A percentile compares a stretch with the other conserved stretches of the same genome.
These are phyloP conservation scores for Drosophila ezoana DNA, from an alignment of 2,888 invertebrate species.

Conservation along the genomic window DNA sequence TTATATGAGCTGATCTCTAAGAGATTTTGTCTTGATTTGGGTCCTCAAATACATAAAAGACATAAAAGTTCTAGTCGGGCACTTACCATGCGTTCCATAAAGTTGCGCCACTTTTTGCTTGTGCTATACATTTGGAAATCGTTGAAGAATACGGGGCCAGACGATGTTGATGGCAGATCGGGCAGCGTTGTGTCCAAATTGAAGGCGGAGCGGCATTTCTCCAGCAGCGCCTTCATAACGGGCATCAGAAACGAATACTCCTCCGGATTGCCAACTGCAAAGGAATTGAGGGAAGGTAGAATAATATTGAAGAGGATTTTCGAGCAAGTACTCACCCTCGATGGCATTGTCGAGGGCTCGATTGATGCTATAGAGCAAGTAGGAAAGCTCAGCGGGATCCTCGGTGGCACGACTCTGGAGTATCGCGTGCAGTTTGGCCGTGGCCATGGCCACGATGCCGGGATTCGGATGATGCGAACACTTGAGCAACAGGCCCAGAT, in stretches of 20 bases:
- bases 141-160: conserved; percentile 87
- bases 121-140: conserved; percentile 87
- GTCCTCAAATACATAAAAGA: no score
- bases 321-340: conserved; percentile 79
- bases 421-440: conserved; percentile 87
- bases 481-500: conserved; percentile 85
- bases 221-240: conserved; percentile 87
- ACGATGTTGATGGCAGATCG: conserved; percentile 86
- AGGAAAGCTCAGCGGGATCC: conserved; percentile 86
- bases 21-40: no score
- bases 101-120: conserved; percentile 86
- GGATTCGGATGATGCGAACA: conserved; percentile 85
- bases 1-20: background rate
- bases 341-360: conserved; percentile 85
- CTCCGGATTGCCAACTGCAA: conserved; percentile 85
- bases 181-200: conserved; percentile 84
- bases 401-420: conserved; percentile 86
- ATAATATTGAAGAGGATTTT: background rate
- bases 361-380: conserved; percentile 85
- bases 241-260: conserved; percentile 88
- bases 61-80: no score
- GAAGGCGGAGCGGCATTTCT: conserved; percentile 85
- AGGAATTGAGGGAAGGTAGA: background rate
- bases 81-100: conserved; percentile 86
- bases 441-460: conserved; percentile 87